Evolutionary conservation across 2,888 invertebrate species (phyloP).

Genomic region (Leucophenga montana): DNA sequence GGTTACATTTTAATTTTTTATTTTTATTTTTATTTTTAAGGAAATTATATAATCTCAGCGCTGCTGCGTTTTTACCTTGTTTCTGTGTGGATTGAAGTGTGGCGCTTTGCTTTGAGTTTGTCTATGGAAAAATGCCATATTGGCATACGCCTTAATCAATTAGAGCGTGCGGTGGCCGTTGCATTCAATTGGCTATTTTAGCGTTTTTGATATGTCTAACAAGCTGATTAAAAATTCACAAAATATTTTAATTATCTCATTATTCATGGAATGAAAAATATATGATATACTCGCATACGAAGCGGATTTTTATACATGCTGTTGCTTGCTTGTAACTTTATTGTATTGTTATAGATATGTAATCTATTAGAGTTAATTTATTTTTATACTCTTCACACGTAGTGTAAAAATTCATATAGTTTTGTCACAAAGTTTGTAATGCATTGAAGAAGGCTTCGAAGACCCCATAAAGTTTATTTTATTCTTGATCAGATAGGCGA

Average conservation of each 20-base stretch:
- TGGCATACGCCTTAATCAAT: constrained; percentile 25
- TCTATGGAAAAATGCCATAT: neutral
- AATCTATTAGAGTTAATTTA: no score
- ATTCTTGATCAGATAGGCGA: no score
- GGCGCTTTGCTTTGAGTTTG: constrained; percentile 47
- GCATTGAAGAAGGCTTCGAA: no score
- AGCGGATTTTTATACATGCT: no score
- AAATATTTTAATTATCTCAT: neutral
- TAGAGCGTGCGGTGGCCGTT: constrained; percentile 10
- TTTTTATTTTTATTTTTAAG: constrained; percentile 39
- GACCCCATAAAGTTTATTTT: no score
- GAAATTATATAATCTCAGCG: constrained; percentile 59
- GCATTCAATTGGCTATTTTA: neutral
- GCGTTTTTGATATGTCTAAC: constrained; percentile 11
- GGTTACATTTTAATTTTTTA: constrained; percentile 12
- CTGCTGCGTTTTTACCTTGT: neutral
- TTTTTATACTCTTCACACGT: no score
- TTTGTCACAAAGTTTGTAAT: no score
- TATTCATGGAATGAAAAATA: no score
- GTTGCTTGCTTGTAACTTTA: no score
- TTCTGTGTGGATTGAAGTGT: constrained; percentile 29
- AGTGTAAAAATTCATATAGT: no score
- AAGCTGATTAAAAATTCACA: constrained; percentile 12
- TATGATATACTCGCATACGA: no score
- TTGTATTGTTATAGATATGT: no score